These are phyloP conservation scores for Mesorhabditis spiculigera DNA, from an alignment of 2,888 invertebrate genomes.

Conservation along the genomic window DNA sequence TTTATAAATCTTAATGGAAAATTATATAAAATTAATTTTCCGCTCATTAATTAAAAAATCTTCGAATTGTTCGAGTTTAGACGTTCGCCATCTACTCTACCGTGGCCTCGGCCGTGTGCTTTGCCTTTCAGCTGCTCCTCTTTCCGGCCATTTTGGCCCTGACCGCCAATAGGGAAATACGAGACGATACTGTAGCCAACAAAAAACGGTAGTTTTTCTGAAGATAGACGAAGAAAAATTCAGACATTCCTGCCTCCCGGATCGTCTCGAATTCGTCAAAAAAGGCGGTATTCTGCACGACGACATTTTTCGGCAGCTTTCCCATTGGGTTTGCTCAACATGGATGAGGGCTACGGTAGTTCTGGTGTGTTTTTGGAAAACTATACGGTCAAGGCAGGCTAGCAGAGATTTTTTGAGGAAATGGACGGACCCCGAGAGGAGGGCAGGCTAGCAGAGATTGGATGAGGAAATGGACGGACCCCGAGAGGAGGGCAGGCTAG, in stretches of 20 bases:
- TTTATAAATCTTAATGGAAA: background rate
- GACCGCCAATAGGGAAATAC: constrained; percentile 29
- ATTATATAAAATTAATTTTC: no score
- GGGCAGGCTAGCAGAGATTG: no score
- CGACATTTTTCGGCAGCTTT: background rate
- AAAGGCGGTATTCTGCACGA: background rate
- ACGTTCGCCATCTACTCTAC: constrained; percentile 45
- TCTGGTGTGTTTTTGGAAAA: background rate
- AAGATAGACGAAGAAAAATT: no score
- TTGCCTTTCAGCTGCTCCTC: constrained; percentile 39
- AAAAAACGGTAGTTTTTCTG: background rate
- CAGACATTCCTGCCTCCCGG: background rate
- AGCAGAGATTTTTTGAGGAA: no score
- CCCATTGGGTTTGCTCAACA: background rate
- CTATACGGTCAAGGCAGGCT: no score
- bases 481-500: no score
- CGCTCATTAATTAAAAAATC: no score
- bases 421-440: no score
- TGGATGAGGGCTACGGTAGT: background rate
- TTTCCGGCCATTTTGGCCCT: constrained; percentile 44
- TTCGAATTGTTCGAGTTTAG: constrained; percentile 11
- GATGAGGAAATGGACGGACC: no score
- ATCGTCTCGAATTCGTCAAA: background rate
- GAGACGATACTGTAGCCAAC: background rate
- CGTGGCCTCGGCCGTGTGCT: constrained; percentile 41